Percentiles rank a stretch among this genome's conserved stretches.
phyloP scores from a whole-genome alignment of 92 coral and sea anemone genomes.

The Paramuricea clavata region DNA sequence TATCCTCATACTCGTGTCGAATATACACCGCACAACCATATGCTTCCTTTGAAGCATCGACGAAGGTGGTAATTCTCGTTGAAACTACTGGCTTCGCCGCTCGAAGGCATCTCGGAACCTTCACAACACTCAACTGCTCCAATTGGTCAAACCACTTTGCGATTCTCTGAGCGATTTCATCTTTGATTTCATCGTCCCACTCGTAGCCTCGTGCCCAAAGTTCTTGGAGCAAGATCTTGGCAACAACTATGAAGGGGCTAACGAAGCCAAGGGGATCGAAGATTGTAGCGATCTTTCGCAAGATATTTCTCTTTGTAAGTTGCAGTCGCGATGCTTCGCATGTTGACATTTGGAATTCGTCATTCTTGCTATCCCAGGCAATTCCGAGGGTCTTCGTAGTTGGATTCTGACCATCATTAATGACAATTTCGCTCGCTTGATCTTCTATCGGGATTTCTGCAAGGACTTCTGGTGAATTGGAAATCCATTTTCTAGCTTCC shows the following conservation, averaged over 20 bases:
- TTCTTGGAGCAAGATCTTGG: too few species aligned
- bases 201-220: too few species aligned
- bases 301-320: slow-evolving; percentile 62
- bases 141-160: slow-evolving; percentile 61
- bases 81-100: slow-evolving; percentile 28
- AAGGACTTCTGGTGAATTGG: slow-evolving; percentile 49
- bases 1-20: too few species aligned
- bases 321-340: not conserved
- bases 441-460: slow-evolving; percentile 59
- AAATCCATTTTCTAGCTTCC: slow-evolving; percentile 66
- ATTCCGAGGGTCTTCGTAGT: slow-evolving; percentile 2
- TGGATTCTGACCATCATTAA: slow-evolving; percentile 17
- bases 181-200: slow-evolving; percentile 67
- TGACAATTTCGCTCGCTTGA: slow-evolving; percentile 54
- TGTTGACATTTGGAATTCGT: slow-evolving; percentile 39
- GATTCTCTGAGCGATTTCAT: slow-evolving; percentile 49
- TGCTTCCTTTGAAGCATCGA: slow-evolving; percentile 72
- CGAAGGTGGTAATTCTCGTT: slow-evolving; percentile 59
- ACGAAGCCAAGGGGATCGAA: slow-evolving; percentile 72
- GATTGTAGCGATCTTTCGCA: slow-evolving; percentile 64
- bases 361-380: slow-evolving; percentile 12
- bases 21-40: slow-evolving; percentile 68
- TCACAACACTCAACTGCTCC: slow-evolving; percentile 24
- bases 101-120: slow-evolving; percentile 64
- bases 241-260: slow-evolving; percentile 54